Evolutionary conservation across 2,888 invertebrate species (phyloP).

Genomic region (Microdon myrmicae): DNA sequence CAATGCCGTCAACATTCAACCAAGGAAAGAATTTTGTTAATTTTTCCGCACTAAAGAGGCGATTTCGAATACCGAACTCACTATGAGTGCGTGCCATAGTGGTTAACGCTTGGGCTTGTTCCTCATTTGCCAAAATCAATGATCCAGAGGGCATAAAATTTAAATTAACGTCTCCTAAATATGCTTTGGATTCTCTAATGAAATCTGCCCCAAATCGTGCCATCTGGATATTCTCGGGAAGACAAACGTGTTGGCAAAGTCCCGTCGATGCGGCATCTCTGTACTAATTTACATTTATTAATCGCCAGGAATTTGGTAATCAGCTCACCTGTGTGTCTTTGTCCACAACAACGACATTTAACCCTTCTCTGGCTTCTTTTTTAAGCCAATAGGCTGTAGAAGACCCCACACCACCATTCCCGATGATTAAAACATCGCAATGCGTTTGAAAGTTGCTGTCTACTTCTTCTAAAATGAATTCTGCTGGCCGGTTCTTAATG

Average conservation of each 20-base stretch:
- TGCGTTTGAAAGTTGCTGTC: no score
- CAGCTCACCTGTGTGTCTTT: conserved; percentile 83
- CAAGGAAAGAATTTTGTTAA: conserved; percentile 87
- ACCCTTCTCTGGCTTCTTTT: conserved; percentile 75
- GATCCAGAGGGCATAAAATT: conserved; percentile 89
- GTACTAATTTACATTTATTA: conserved; percentile 72
- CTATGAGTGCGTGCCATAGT: conserved; percentile 77
- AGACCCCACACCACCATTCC: conserved; percentile 91
- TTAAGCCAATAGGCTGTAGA: conserved; percentile 93
- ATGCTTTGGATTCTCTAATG: conserved; percentile 76
- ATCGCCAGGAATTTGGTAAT: conserved; percentile 20
- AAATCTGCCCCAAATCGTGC: conserved; percentile 90
- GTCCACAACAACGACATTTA: conserved; percentile 87
- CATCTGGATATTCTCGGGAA: conserved; percentile 93
- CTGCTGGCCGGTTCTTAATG: conserved; percentile 19
- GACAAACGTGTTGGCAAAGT: conserved; percentile 90
- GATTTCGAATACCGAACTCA: conserved; percentile 82
- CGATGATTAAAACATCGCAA: conserved; percentile 85
- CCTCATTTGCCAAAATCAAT: conserved; percentile 83
- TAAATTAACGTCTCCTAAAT: conserved; percentile 77
- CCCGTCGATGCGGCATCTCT: conserved; percentile 78
- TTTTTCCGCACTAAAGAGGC: conserved; percentile 74
- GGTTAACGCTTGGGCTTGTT: conserved; percentile 77
- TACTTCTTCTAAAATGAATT: no score
- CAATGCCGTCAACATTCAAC: conserved; percentile 86